phyloP scores from a whole-genome alignment of 2,888 invertebrate species.

The Drosophila limbata region DNA sequence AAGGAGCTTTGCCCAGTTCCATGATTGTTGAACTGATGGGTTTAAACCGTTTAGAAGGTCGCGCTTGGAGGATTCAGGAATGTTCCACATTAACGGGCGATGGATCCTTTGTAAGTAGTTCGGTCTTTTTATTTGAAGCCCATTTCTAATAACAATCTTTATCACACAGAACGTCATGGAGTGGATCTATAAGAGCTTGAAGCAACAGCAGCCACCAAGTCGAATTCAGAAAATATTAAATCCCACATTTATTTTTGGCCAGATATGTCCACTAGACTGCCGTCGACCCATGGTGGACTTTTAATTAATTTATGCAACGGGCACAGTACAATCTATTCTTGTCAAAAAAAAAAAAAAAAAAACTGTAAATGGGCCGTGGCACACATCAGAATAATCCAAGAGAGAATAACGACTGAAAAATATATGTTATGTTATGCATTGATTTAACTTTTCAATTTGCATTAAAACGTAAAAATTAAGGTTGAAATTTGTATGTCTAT shows the following conservation, averaged over 20 bases:
- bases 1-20: constrained; percentile 88
- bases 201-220: constrained; percentile 15
- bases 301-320: constrained; percentile 64
- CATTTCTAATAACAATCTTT: not conserved
- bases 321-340: constrained; percentile 52
- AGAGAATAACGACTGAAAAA: constrained; percentile 26
- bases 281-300: constrained; percentile 5
- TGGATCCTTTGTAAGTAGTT: constrained; percentile 94
- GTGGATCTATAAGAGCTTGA: constrained; percentile 48
- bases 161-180: constrained; percentile 24
- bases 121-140: fast-evolving
- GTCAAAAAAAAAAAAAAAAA: constrained; percentile 18
- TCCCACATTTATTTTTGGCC: constrained; percentile 19
- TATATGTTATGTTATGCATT: constrained; percentile 36
- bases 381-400: constrained; percentile 23
- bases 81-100: constrained; percentile 96
- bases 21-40: constrained; percentile 90
- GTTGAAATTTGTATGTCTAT: constrained; percentile 4
- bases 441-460: constrained; percentile 36
- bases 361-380: constrained; percentile 52
- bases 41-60: constrained; percentile 91
- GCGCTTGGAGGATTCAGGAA: constrained; percentile 98
- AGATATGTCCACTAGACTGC: constrained; percentile 23
- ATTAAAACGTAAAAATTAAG: constrained; percentile 36
- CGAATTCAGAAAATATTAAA: constrained; percentile 17